These are phyloP conservation scores for Tokudaia muenninki DNA, from an alignment of 2,797 vertebrate genomes.

Conservation along the genomic window DNA sequence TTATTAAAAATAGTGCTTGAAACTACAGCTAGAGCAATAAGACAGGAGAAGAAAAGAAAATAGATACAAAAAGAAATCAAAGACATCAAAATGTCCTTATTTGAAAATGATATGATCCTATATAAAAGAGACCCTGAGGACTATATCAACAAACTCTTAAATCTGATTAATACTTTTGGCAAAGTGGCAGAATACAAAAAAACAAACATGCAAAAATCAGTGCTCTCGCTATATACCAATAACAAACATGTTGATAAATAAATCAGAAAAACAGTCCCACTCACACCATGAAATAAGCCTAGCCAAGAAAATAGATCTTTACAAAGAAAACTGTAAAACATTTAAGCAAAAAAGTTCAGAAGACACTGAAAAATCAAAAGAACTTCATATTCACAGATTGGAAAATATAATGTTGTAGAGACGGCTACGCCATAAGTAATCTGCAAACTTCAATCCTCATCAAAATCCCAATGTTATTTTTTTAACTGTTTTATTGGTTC, in stretches of 20 bases:
- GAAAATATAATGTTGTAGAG: neutral
- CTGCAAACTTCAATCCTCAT: neutral
- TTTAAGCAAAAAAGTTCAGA: neutral
- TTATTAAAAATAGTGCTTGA: neutral
- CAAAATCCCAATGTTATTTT: neutral
- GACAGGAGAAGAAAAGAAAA: neutral
- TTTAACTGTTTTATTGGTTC: neutral
- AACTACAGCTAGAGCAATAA: neutral
- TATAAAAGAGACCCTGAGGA: neutral
- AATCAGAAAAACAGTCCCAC: neutral
- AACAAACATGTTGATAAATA: neutral
- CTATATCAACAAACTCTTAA: neutral
- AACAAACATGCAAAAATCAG: neutral
- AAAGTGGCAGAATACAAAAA: neutral
- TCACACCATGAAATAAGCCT: neutral
- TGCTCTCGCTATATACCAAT: neutral
- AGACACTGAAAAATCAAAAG: neutral
- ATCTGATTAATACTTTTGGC: neutral
- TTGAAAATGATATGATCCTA: neutral
- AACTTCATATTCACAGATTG: neutral
- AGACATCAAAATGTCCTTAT: neutral
- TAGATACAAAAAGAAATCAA: neutral
- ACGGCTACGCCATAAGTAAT: neutral
- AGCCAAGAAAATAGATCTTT: neutral
- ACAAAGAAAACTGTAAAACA: neutral